Evolutionary conservation across 2,888 invertebrate species (phyloP).

Genomic region (Drosophila ezoana): DNA sequence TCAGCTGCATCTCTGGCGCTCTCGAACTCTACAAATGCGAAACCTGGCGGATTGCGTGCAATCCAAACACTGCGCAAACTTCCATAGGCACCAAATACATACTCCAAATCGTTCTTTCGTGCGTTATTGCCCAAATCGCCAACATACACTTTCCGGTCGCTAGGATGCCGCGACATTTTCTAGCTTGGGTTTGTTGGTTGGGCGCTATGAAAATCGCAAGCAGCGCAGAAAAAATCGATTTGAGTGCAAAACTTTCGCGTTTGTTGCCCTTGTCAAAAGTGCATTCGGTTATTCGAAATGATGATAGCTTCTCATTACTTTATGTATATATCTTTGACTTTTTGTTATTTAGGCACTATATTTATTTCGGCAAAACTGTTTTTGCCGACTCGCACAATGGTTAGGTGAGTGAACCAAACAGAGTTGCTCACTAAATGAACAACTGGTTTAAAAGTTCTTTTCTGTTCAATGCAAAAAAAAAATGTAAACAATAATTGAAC

Average conservation of each 20-base stretch:
- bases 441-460: slow-evolving; percentile 18
- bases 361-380: slow-evolving; percentile 74
- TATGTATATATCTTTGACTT: slow-evolving; percentile 31
- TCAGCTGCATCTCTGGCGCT: slow-evolving; percentile 96
- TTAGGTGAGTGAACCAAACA: slow-evolving; percentile 40
- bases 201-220: slow-evolving; percentile 59
- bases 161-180: slow-evolving; percentile 85
- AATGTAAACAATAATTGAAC: slow-evolving; percentile 40
- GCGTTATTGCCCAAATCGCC: slow-evolving; percentile 97
- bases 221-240: slow-evolving; percentile 75
- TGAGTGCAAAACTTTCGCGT: slow-evolving; percentile 47
- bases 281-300: slow-evolving; percentile 35
- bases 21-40: slow-evolving; percentile 97
- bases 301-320: slow-evolving; percentile 55
- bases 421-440: slow-evolving; percentile 24
- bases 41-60: slow-evolving; percentile 96
- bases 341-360: slow-evolving; percentile 57
- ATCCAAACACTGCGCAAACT: slow-evolving; percentile 98
- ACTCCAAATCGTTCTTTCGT: slow-evolving; percentile 96
- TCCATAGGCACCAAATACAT: slow-evolving; percentile 96
- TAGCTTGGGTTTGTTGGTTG: slow-evolving; percentile 58
- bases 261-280: slow-evolving; percentile 34
- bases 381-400: slow-evolving; percentile 69
- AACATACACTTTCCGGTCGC: slow-evolving; percentile 97
- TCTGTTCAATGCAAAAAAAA: slow-evolving; percentile 10